Evolutionary conservation across 2,113 vertebrate species (phyloP).

Genomic region (Neomonachus schauinslandi): DNA sequence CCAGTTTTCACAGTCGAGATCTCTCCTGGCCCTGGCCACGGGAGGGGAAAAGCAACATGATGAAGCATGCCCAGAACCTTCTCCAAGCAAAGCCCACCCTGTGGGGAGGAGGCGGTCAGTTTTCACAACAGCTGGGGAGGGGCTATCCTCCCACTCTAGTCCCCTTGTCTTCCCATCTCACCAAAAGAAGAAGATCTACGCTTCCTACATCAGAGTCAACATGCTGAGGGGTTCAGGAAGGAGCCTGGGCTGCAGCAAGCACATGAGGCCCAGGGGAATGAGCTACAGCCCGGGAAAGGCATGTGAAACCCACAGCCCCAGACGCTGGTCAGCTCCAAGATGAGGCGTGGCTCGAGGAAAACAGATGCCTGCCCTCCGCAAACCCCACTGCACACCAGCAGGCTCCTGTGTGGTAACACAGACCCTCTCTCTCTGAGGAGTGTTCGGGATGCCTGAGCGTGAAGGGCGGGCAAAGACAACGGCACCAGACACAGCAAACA

Average conservation of each 20-base stretch:
- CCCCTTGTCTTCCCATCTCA: not conserved
- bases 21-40: not conserved
- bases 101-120: not conserved
- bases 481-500: fast-evolving
- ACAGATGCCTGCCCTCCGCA: not conserved
- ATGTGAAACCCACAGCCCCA: not conserved
- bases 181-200: not conserved
- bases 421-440: not conserved
- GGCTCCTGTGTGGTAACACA: not conserved
- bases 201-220: not conserved
- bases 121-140: not conserved
- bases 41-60: fast-evolving
- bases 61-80: not conserved
- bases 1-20: not conserved
- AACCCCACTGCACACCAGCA: too few species aligned
- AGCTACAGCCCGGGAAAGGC: fast-evolving
- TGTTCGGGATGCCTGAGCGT: fast-evolving
- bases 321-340: fast-evolving
- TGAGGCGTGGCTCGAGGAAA: fast-evolving
- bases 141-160: not conserved
- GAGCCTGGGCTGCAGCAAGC: not conserved
- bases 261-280: not conserved
- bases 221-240: not conserved
- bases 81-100: too few species aligned
- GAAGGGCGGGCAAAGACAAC: not conserved